Percentiles rank a stretch among this genome's conserved stretches.
phyloP scores from a whole-genome alignment of 2,113 vertebrate genomes.

The Cynopterus brachyotis region DNA sequence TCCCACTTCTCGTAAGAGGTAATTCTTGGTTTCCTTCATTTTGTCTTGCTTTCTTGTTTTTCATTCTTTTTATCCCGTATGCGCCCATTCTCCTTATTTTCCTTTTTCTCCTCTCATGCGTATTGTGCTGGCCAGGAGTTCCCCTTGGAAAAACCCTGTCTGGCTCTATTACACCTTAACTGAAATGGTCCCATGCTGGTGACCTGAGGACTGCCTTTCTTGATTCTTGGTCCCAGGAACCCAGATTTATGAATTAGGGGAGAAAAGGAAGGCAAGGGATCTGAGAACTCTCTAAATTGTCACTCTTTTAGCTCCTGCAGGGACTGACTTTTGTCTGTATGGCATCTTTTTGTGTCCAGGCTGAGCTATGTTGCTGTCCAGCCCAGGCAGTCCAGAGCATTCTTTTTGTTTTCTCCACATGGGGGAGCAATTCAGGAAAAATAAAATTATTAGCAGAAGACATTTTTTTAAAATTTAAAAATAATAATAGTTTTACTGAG shows the following conservation, averaged over 20 bases:
- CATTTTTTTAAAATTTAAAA: background rate
- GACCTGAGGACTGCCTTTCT: background rate
- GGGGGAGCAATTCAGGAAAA: background rate
- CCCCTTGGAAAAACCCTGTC: background rate
- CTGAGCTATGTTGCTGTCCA: background rate
- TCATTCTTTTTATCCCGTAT: background rate
- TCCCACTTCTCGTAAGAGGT: background rate
- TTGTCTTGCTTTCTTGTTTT: background rate
- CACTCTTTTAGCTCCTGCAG: background rate
- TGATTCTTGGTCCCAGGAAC: background rate
- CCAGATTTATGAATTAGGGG: background rate
- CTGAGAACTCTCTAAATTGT: background rate
- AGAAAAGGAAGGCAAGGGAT: background rate
- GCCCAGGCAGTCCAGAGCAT: background rate
- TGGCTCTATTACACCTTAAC: background rate
- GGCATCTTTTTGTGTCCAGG: slow-evolving; percentile 53
- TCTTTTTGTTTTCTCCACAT: background rate
- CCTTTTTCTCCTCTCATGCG: background rate
- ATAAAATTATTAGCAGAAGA: background rate
- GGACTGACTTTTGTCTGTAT: background rate
- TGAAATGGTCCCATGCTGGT: background rate
- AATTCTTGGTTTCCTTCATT: background rate
- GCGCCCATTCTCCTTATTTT: background rate
- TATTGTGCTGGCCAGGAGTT: too few relatives aligned
- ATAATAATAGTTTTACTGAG: background rate